phyloP scores from a whole-genome alignment of 2,113 vertebrate species.

The Mesitornis unicolor region DNA sequence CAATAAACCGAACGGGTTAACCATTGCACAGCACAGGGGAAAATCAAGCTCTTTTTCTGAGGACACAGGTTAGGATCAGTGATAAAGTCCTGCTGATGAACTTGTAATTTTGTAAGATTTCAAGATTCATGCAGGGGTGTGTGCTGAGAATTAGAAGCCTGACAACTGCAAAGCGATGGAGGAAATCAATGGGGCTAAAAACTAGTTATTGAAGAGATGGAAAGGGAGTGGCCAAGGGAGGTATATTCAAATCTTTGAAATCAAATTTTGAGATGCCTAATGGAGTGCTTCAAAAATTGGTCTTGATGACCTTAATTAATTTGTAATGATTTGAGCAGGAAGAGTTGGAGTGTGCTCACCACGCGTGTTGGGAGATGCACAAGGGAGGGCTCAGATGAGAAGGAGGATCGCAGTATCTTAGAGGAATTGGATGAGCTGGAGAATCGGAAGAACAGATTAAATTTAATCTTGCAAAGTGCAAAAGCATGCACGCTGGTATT shows the following conservation, averaged over 20 bases:
- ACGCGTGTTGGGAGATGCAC: neutral
- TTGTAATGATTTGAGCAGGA: neutral
- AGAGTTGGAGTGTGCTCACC: neutral
- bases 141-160: neutral
- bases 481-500: neutral
- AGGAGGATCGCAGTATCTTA: neutral
- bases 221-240: neutral
- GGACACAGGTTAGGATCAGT: neutral
- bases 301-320: neutral
- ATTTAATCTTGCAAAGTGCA: slow-evolving; percentile 4
- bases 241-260: neutral
- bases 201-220: neutral
- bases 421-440: neutral
- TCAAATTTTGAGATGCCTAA: neutral
- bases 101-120: neutral
- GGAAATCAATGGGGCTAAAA: neutral
- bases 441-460: neutral
- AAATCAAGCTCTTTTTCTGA: neutral
- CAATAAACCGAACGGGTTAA: neutral
- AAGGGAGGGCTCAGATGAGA: neutral
- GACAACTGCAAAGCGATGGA: neutral
- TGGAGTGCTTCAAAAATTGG: neutral
- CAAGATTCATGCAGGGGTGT: neutral
- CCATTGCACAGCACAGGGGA: too few species aligned
- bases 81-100: neutral